A percentile compares a stretch with the other conserved stretches of the same genome.
Evolutionary conservation across 2,113 vertebrate genomes (phyloP).

Genomic region (Melanerpes formicivorus): DNA sequence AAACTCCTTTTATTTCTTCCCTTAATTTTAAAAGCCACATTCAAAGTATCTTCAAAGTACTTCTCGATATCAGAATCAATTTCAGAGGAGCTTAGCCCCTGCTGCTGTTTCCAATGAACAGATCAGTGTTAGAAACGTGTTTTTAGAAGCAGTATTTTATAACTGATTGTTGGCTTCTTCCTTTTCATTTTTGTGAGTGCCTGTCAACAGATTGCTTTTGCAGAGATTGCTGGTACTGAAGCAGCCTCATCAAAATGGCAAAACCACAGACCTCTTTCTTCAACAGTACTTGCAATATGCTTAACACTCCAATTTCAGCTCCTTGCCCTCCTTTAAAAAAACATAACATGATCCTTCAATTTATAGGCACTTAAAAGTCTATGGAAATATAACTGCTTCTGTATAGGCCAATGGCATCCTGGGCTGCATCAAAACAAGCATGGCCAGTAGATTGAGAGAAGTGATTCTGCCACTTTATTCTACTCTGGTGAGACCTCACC

Average conservation of each 20-base stretch:
- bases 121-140: neutral
- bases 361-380: neutral
- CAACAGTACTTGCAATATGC: neutral
- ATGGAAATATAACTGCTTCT: neutral
- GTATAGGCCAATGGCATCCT: no score
- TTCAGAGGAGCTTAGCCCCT: neutral
- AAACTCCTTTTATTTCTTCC: neutral
- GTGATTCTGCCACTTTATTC: no score
- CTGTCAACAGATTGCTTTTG: constrained; percentile 44
- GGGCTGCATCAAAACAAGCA: no score
- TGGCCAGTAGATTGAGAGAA: no score
- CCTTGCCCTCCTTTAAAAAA: neutral
- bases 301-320: neutral
- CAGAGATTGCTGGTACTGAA: neutral
- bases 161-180: neutral
- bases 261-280: neutral
- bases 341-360: neutral
- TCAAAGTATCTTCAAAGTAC: neutral
- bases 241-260: neutral
- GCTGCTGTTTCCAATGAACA: neutral
- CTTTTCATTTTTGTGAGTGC: neutral
- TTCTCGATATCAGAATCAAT: neutral
- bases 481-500: no score
- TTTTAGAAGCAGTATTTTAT: neutral
- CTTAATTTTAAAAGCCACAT: neutral